Evolutionary conservation across 2,797 vertebrate genomes (phyloP), one percentile per base, ranked within the genome.

Genomic region (Poecilia picta): DNA sequence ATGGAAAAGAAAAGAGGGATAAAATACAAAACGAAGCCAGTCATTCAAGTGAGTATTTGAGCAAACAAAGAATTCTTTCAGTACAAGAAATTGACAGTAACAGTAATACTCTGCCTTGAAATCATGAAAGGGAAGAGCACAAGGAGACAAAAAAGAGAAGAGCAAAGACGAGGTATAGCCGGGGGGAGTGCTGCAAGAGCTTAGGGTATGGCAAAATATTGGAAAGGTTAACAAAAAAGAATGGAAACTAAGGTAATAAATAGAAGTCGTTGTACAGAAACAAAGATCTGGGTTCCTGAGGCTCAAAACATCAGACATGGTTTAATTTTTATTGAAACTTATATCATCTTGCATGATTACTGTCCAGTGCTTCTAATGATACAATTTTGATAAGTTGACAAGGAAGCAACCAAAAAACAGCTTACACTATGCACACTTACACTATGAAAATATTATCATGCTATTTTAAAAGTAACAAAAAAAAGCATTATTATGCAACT

Each of bases 21-120:
- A 76, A 79, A 85, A 89, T 82, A 49, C 77, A 68, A 89, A 83
- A 78, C 89, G 85, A 80, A 46, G 59, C 70, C 83, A 28, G 47
- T 74, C 46, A 78, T 78, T 71, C 79, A 71, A 55, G 86, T 76
- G 47, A 73, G 78, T 82, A 75, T 82, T 64, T 72, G 20, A 79
- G 78, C 76, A 71, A n/a, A 74, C 73, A 55, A 80, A 51, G 25
- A 81, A 86, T 76, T 78, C 55, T 85, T 83, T 83, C 72, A 77
- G 64, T 77, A 39, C 4, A 68, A 68, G 70, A 80, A 86, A 83
- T 85, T 80, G 76, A 82, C 83, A 76, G 68, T 11, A 5, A 78
- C 73, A 74, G 74, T 66, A 77, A 82, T 62, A 85, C 70, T 55
- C 78, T 75, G 39, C 75, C 84, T 84, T 85, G 28, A 85, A 82